Base-by-base conservation (phyloP, 30 jellyfish, hydroid and myxozoan genomes). In the Turritopsis rubra region DNA sequence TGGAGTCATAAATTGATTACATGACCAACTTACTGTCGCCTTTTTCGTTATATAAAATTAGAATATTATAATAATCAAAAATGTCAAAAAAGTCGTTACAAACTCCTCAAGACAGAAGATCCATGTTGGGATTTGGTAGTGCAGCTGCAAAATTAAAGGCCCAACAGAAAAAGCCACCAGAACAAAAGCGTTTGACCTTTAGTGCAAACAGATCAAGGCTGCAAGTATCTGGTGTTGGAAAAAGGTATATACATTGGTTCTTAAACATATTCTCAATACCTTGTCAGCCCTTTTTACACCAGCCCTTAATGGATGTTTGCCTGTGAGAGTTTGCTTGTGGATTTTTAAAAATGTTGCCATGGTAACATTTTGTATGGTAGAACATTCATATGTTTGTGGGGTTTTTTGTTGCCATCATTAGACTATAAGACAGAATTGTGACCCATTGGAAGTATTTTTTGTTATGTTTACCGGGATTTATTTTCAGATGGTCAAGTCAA, bases 61-160 rank as follows among this genome's bases (percentile, higher is more conserved):
- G 9, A 19, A 16, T 7, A 22, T 8, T n/a, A 16, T n/a, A n/a
- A 8, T 7, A 68, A 68, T 7, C 28, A 3, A 68, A 7, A 68
- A 68, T 68, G 77, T 68, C 77, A 7, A 68, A 52, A 24, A 74
- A 74, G 24, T 74, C 82, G 9, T 29, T 80, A 18, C 82, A 53
- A 80, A 80, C 87, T 31, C 87, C 87, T 16, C 87, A 80, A 80
- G 77, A 54, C 83, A 80, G 87, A 65, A 21, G 77, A 8, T 80
- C 87, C 54, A 80, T 80, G 54, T 1, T 80, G 21, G 87, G 87
- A 18, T 80, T 80, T 80, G 87, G 87, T 31, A 80, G 87, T 80
- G 87, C 85, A 7, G 85, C 85, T 29, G 85, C 87, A 18, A 80
- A 80, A 80, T 25, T 53, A 9, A 25, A 66, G 29, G 82, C 54